Base-by-base conservation (phyloP, 1,140 invertebrate genomes). In the Caenorhabditis brenneri region DNA sequence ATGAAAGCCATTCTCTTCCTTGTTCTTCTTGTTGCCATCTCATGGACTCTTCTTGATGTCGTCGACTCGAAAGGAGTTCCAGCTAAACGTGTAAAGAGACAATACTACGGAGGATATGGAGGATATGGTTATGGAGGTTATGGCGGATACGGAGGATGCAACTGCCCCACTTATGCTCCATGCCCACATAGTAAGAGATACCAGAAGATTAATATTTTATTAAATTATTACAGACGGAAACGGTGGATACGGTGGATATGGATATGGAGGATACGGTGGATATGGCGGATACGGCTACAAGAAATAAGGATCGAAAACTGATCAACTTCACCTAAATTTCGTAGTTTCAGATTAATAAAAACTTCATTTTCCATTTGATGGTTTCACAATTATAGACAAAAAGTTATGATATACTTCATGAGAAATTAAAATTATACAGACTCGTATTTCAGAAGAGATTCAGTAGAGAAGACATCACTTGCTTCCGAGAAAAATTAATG, bases 1-100 rank as follows among this genome's bases (percentile, higher is more conserved):
- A 74, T 74, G 65, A 74, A 74, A 24, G 65, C 36, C n/a, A 74
- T 74, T 74, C 19, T 74, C 65, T 74, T 74, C 65, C 65, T 74
- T 24, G 36, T 74, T 7, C 65, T 74, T 74, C 65, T 74, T 22
- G 65, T 74, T n/a, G 65, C 65, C 6, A 74, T 74, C 65, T 74
- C 65, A n/a, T 74, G 65, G 65, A 74, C 65, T 27, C 65, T 74
- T 74, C 36, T 74, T 22, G 65, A 74, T 29, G 65, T 74, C 22
- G 65, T 74, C 36, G 65, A 74, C 22, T 74, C 65, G 22, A 74
- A 74, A 74, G 65, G 65, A 5, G 65, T 74, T 46, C 65, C 65
- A 74, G 65, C 65, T 9, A 74, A 74, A 24, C 65, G 65, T 74
- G 65, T 74, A 0, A 74, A 74, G 65, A 74, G 65, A 74, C 65